Conservation (phyloP, 1,140 invertebrate species). For the Drosophila albomicans region DNA sequence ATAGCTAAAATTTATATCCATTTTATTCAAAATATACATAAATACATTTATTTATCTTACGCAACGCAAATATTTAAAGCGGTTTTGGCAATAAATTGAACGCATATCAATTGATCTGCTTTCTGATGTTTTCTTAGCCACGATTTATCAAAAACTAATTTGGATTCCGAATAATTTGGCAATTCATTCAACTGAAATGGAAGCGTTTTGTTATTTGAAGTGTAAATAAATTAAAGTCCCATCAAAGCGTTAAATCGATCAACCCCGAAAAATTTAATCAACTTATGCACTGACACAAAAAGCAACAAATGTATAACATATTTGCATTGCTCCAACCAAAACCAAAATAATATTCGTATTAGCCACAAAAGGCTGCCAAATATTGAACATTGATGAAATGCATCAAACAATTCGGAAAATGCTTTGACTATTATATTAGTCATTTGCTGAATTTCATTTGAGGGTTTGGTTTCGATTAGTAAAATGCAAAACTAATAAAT, state of each 20-base stretch:
- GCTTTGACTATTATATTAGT: constrained; percentile 1
- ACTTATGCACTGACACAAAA: not conserved
- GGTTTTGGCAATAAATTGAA: not conserved
- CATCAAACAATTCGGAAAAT: constrained; percentile 53
- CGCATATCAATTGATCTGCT: not conserved
- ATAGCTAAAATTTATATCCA: not conserved
- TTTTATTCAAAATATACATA: not conserved
- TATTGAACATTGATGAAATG: constrained; percentile 26
- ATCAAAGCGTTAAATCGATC: constrained; percentile 19
- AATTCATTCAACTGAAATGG: not conserved
- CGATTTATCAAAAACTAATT: constrained; percentile 1
- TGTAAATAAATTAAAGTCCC: not conserved
- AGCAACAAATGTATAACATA: constrained; percentile 3
- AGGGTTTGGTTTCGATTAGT: not conserved
- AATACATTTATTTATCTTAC: not conserved
- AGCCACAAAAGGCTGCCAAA: not conserved
- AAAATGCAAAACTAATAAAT: constrained; percentile 6
- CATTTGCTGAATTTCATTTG: not conserved
- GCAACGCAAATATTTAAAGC: not conserved
- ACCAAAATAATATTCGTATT: constrained; percentile 4
- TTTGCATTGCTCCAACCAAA: not conserved
- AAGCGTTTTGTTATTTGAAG: not conserved
- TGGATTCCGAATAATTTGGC: constrained; percentile 3
- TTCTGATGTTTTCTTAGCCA: not conserved
- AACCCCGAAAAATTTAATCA: not conserved